These are phyloP conservation scores for Spinus pinus DNA, from an alignment of 2,797 vertebrate species.

Conservation along the genomic window DNA sequence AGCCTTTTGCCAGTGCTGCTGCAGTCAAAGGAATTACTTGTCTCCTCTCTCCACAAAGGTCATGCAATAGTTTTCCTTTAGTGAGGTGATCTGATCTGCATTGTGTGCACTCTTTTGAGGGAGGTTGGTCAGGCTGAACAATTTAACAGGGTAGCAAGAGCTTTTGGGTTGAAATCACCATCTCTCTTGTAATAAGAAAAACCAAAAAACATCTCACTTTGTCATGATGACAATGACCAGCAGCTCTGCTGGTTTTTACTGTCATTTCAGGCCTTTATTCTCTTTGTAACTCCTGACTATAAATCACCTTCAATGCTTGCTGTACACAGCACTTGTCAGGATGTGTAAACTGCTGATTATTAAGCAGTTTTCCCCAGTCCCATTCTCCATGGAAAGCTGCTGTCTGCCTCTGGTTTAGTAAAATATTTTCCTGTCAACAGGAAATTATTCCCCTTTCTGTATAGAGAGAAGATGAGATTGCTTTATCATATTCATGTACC, in stretches of 20 bases:
- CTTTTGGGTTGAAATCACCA: background rate
- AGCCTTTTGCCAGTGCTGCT: background rate
- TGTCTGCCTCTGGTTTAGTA: background rate
- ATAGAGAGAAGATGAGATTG: background rate
- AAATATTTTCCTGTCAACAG: conserved; percentile 4
- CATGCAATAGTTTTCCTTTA: background rate
- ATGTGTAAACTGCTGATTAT: background rate
- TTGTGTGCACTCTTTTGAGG: background rate
- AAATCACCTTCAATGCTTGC: background rate
- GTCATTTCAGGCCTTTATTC: background rate
- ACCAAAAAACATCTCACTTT: background rate
- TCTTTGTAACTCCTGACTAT: background rate
- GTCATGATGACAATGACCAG: background rate
- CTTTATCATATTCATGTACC: background rate
- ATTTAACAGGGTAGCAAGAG: background rate
- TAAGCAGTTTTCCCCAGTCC: background rate
- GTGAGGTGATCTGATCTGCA: background rate
- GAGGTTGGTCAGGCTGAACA: background rate
- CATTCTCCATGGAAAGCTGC: background rate
- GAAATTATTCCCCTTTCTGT: conserved; percentile 28
- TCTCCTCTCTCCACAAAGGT: background rate
- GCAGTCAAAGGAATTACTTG: background rate
- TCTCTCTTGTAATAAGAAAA: background rate
- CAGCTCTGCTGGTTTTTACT: background rate
- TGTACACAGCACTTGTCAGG: background rate